These are phyloP conservation scores for Dasypus novemcinctus DNA, from an alignment of 2,113 vertebrate species.

Conservation along the genomic window DNA sequence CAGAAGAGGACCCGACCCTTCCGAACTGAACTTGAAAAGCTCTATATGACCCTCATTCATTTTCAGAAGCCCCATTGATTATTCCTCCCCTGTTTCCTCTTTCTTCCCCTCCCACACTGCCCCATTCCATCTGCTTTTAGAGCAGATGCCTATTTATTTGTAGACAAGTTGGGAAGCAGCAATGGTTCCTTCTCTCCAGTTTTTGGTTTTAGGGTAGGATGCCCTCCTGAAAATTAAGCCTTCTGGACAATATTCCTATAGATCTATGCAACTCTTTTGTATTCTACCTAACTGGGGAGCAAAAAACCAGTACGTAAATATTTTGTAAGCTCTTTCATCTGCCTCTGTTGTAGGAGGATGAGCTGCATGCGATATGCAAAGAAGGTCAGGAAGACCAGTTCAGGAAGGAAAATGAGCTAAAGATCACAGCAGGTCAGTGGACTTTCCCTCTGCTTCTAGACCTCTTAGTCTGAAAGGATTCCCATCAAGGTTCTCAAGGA, in stretches of 20 bases:
- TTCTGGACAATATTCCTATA: background rate
- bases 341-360: background rate
- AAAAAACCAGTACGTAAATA: background rate
- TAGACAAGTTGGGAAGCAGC: background rate
- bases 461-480: background rate
- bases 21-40: background rate
- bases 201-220: background rate
- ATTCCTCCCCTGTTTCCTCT: background rate
- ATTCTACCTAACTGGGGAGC: background rate
- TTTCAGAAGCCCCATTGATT: background rate
- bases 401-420: constrained; percentile 14
- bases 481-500: background rate
- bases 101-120: background rate
- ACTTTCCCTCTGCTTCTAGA: background rate
- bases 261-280: background rate
- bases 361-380: background rate
- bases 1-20: background rate
- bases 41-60: background rate
- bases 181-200: background rate
- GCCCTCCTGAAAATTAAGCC: background rate
- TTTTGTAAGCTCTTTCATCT: constrained; percentile 26
- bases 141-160: background rate
- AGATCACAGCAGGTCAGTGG: background rate
- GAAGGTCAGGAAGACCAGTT: constrained; percentile 32
- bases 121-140: background rate